These are phyloP conservation scores for Podarcis cretensis DNA, from an alignment of 2,113 vertebrate species.

Conservation along the genomic window DNA sequence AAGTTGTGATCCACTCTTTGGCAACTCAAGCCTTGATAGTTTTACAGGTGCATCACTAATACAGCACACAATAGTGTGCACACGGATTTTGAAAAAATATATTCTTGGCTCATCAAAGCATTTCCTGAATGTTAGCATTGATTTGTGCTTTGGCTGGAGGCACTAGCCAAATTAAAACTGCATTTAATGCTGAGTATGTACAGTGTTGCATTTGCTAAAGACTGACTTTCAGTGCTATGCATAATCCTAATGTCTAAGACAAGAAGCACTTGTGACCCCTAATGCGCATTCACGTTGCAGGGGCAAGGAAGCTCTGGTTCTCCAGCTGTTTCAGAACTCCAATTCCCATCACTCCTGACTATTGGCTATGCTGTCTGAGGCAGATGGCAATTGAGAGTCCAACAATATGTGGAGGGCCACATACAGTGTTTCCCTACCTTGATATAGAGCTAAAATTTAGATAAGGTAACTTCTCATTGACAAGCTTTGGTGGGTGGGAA, in stretches of 20 bases:
- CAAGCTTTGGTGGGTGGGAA: background rate
- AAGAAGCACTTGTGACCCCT: background rate
- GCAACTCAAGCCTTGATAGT: background rate
- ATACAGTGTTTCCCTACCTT: no score
- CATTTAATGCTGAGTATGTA: background rate
- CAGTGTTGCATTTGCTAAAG: background rate
- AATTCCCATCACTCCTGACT: no score
- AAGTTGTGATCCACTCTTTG: background rate
- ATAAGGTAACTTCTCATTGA: background rate
- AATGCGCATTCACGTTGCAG: no score
- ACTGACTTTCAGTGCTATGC: background rate
- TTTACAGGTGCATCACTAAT: background rate
- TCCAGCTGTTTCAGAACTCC: no score
- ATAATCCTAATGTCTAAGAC: background rate
- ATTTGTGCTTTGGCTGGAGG: background rate
- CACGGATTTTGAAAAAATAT: background rate
- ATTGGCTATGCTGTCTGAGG: no score
- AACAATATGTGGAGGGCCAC: no score
- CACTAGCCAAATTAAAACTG: background rate
- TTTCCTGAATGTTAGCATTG: slow-evolving; percentile 4
- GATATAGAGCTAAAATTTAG: background rate
- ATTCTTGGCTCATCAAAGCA: background rate
- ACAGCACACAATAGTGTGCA: background rate
- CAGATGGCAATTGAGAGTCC: no score
- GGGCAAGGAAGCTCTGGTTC: no score